These are phyloP conservation scores for Ornithoptera priamus DNA, from an alignment of 2,888 invertebrate genomes.

Conservation along the genomic window DNA sequence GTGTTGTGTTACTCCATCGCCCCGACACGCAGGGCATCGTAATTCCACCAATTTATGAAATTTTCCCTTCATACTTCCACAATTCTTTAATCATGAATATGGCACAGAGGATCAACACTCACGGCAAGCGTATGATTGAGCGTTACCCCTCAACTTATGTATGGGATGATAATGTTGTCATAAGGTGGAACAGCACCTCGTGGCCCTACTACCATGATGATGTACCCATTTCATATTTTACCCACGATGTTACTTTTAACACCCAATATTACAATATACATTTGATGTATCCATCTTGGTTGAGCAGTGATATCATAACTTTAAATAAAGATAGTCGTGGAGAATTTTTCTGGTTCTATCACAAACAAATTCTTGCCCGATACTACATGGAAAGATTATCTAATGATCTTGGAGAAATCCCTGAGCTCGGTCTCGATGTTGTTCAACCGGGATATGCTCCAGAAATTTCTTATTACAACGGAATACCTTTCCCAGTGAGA, in stretches of 20 bases:
- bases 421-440: conserved; percentile 75
- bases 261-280: conserved; percentile 82
- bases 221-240: conserved; percentile 83
- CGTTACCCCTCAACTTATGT: conserved; percentile 54
- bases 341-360: conserved; percentile 82
- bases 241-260: conserved; percentile 86
- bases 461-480: conserved; percentile 82
- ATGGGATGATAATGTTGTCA: conserved; percentile 75
- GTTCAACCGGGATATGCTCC: conserved; percentile 82
- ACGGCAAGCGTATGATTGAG: conserved; percentile 53
- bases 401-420: conserved; percentile 84
- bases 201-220: conserved; percentile 77
- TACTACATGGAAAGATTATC: conserved; percentile 88
- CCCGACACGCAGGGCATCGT: conserved; percentile 82
- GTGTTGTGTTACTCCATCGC: conserved; percentile 82
- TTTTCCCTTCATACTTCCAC: conserved; percentile 86
- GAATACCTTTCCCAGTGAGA: conserved; percentile 83
- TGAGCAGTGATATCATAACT: conserved; percentile 76
- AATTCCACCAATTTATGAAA: conserved; percentile 86
- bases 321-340: conserved; percentile 81
- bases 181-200: conserved; percentile 82
- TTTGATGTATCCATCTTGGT: conserved; percentile 83
- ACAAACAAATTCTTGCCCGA: conserved; percentile 84
- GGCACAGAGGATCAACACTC: conserved; percentile 81
- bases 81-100: conserved; percentile 84